Evolutionary conservation across 2,888 invertebrate genomes (phyloP).

Genomic region (Dione vanillae): DNA sequence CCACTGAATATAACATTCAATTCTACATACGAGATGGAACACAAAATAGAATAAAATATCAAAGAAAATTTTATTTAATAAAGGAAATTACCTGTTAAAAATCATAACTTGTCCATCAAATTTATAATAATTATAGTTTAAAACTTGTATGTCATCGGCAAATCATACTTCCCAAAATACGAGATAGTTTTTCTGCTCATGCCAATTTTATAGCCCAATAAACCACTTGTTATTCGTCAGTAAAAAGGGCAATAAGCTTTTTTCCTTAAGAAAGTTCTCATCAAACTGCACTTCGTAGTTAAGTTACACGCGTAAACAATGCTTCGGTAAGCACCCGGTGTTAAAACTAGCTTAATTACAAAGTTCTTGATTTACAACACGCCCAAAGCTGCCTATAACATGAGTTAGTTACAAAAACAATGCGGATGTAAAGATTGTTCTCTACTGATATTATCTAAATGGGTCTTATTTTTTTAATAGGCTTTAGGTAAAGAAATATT

Average conservation of each 20-base stretch:
- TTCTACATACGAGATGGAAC: neutral
- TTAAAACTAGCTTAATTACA: conserved; percentile 41
- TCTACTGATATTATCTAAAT: neutral
- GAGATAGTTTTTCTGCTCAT: neutral
- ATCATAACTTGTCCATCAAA: too few species aligned
- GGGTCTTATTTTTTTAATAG: neutral
- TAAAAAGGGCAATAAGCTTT: conserved; percentile 9
- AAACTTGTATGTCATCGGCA: neutral
- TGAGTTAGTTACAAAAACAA: conserved; percentile 38
- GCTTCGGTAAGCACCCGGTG: conserved; percentile 27
- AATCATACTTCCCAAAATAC: neutral
- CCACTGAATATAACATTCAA: too few species aligned
- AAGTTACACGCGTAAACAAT: conserved; percentile 29
- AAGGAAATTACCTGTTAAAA: too few species aligned
- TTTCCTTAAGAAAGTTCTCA: conserved; percentile 11
- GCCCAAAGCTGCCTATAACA: conserved; percentile 36
- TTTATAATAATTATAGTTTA: neutral
- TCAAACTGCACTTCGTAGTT: conserved; percentile 25
- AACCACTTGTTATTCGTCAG: conserved; percentile 8
- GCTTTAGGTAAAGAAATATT: neutral
- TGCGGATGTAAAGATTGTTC: conserved; percentile 20
- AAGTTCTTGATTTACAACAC: conserved; percentile 39
- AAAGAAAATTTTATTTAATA: too few species aligned
- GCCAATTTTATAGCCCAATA: conserved; percentile 9
- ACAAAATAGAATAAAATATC: neutral